Percentiles rank a stretch among this genome's conserved stretches.
phyloP scores from a whole-genome alignment of 2,797 vertebrate species.

The Leptoclinus maculatus region DNA sequence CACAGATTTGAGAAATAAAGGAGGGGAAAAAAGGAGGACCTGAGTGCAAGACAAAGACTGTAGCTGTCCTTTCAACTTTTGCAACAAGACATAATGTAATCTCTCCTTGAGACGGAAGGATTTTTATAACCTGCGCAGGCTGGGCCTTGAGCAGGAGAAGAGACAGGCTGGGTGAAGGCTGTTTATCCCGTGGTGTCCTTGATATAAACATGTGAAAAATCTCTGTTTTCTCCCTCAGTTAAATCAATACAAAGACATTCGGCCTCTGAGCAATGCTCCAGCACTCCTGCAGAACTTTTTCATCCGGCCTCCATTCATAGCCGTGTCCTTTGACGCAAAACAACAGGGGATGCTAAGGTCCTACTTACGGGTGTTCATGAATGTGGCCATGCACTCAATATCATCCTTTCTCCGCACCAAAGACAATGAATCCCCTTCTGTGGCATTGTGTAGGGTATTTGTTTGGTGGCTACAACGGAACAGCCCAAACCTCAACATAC shows the following conservation, averaged over 20 bases:
- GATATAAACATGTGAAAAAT: slow-evolving; percentile 85
- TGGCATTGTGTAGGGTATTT: slow-evolving; percentile 10
- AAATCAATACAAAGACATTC: slow-evolving; percentile 83
- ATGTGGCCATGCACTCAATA: slow-evolving; percentile 56
- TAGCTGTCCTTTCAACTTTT: slow-evolving; percentile 73
- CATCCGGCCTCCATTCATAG: slow-evolving; percentile 70
- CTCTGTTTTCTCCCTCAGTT: slow-evolving; percentile 72
- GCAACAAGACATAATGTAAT: slow-evolving; percentile 82
- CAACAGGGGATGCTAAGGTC: slow-evolving; percentile 50
- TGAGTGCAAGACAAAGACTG: slow-evolving; percentile 58
- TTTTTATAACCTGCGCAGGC: slow-evolving; percentile 81
- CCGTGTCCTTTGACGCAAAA: slow-evolving; percentile 62
- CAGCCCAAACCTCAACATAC: not conserved
- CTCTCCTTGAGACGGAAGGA: slow-evolving; percentile 82
- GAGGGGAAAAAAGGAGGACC: slow-evolving; percentile 39
- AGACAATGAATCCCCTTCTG: slow-evolving; percentile 26
- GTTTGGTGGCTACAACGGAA: not conserved
- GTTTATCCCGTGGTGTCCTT: slow-evolving; percentile 80
- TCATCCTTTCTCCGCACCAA: slow-evolving; percentile 58
- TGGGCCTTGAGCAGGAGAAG: slow-evolving; percentile 79
- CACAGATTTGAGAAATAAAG: slow-evolving; percentile 56
- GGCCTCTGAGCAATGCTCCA: slow-evolving; percentile 74
- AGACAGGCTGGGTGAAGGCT: slow-evolving; percentile 80
- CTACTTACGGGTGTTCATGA: slow-evolving; percentile 58
- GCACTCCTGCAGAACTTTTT: slow-evolving; percentile 70